Evolutionary conservation across 1,140 invertebrate genomes (phyloP).

Genomic region (Drosophila gunungcola): DNA sequence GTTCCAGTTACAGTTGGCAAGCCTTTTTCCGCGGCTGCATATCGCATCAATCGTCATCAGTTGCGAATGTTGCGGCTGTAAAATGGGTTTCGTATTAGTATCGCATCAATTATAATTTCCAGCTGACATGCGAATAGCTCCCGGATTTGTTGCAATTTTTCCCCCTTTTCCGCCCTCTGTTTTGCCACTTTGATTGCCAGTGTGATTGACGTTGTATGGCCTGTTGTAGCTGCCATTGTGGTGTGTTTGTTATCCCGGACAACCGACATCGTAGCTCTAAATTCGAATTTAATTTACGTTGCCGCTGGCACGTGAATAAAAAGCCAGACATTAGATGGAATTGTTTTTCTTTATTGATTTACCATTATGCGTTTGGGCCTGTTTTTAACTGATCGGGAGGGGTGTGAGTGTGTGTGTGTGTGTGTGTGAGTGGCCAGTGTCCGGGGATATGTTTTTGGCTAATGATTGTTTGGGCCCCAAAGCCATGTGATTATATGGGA

Average conservation of each 20-base stretch:
- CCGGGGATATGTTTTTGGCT: constrained; percentile 55
- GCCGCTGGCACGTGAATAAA: constrained; percentile 17
- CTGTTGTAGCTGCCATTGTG: constrained; percentile 1
- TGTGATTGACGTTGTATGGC: constrained; percentile 26
- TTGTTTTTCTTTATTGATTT: constrained; percentile 65
- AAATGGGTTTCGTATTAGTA: constrained; percentile 69
- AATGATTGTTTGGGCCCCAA: constrained; percentile 49
- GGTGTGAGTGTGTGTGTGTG: background rate
- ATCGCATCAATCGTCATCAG: constrained; percentile 79
- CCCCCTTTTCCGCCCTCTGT: background rate
- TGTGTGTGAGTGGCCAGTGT: constrained; percentile 11
- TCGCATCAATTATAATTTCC: constrained; percentile 81
- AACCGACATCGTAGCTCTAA: constrained; percentile 35
- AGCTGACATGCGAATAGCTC: constrained; percentile 66
- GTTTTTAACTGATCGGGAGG: constrained; percentile 29
- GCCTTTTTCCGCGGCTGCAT: constrained; percentile 76
- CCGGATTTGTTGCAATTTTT: constrained; percentile 64
- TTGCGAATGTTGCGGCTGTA: constrained; percentile 35
- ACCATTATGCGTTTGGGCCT: constrained; percentile 51
- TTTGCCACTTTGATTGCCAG: constrained; percentile 19
- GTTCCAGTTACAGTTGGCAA: constrained; percentile 33
- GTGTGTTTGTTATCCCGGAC: constrained; percentile 17
- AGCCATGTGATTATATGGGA: constrained; percentile 22
- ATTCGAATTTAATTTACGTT: constrained; percentile 59
- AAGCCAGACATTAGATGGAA: constrained; percentile 9